These are phyloP conservation scores for Anabacerthia variegaticeps DNA, from an alignment of 2,797 vertebrate species.

Conservation along the genomic window DNA sequence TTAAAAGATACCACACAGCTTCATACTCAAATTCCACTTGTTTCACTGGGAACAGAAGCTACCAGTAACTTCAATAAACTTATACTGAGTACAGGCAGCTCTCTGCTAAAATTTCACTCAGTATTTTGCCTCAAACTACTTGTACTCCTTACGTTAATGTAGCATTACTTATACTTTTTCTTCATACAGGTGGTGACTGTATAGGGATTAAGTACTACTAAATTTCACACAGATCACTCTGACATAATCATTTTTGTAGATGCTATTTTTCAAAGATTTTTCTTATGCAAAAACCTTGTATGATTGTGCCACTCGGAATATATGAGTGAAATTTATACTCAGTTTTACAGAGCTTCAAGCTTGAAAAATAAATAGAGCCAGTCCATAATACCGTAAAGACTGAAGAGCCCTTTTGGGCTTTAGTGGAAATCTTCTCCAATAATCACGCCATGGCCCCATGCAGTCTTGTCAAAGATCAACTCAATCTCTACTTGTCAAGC, in stretches of 20 bases:
- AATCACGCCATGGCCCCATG: background rate
- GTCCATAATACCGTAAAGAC: background rate
- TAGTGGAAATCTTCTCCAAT: background rate
- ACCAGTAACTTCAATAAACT: background rate
- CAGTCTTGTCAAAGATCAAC: background rate
- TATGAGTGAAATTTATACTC: background rate
- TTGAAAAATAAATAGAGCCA: background rate
- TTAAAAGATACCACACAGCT: background rate
- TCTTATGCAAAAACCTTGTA: background rate
- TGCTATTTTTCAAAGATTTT: background rate
- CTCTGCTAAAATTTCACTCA: background rate
- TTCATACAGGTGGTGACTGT: background rate
- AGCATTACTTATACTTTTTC: background rate
- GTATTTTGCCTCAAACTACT: background rate
- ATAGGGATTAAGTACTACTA: background rate
- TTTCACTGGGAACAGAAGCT: background rate
- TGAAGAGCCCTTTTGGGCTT: background rate
- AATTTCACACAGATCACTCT: background rate
- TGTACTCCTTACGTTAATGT: background rate
- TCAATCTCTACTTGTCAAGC: background rate
- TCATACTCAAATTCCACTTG: background rate
- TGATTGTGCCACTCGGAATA: background rate
- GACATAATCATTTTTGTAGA: background rate
- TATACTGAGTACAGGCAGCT: background rate
- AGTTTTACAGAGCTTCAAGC: background rate